Conservation (phyloP, 2,888 invertebrate genomes). For the Andrena bucephala region DNA sequence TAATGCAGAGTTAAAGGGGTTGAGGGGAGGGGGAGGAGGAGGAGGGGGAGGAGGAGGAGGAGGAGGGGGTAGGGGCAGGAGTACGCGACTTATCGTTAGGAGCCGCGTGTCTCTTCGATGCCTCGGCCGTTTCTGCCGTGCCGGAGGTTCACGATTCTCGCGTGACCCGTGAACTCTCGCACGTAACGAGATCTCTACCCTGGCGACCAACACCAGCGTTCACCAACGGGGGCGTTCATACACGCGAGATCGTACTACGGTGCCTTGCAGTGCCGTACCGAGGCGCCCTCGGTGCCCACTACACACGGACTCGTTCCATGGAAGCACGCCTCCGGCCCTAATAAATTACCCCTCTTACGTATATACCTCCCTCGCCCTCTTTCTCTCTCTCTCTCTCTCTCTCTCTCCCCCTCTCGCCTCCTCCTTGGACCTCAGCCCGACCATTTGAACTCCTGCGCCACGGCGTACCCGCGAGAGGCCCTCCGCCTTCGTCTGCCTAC, state of each 20-base stretch:
- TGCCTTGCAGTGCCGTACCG: constrained; percentile 64
- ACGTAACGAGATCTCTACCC: constrained; percentile 79
- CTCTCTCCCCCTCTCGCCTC: background rate
- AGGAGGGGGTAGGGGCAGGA: too few relatives aligned
- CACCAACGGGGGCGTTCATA: constrained; percentile 43
- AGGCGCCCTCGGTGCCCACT: constrained; percentile 50
- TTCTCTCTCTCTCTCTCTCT: constrained; percentile 15
- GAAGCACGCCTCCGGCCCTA: constrained; percentile 79
- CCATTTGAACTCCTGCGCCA: constrained; percentile 75
- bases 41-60: too few relatives aligned
- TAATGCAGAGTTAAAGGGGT: constrained; percentile 67
- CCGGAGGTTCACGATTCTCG: constrained; percentile 80
- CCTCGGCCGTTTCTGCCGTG: constrained; percentile 68
- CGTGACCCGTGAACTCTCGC: constrained; percentile 82
- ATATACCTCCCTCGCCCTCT: constrained; percentile 32
- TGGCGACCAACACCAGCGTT: constrained; percentile 56
- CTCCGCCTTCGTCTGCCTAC: constrained; percentile 35
- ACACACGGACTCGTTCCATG: constrained; percentile 54
- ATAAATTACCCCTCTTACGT: constrained; percentile 81
- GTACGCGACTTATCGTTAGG: constrained; percentile 70
- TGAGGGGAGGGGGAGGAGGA: too few relatives aligned
- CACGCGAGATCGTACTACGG: constrained; percentile 55
- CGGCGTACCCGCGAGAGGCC: constrained; percentile 58
- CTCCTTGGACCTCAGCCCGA: constrained; percentile 64
- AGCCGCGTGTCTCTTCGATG: constrained; percentile 66